Base-by-base conservation (phyloP, 2,797 vertebrate genomes). In the Diplodus sargus region DNA sequence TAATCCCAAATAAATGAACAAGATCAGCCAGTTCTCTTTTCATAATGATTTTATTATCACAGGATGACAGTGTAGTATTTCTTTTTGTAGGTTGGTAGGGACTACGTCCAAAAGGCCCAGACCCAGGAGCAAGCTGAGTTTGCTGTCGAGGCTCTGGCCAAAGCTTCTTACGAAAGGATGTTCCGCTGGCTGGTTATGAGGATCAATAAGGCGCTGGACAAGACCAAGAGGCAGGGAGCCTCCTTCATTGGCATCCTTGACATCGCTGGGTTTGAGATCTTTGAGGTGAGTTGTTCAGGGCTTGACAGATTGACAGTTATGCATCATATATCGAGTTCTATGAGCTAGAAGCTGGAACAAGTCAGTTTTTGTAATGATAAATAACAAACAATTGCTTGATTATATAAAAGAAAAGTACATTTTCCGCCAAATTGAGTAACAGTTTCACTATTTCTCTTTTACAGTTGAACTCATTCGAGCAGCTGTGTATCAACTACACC, bases 161-260 rank as follows among this genome's bases (percentile, higher is more conserved):
- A 99, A 92, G 98, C 98, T 56, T 99, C 97, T 6, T 99, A 99
- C 0, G 98, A 99, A 87, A 96, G 98, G 47, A 97, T 99, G 84
- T 99, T 99, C 91, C 98, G 98, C 87, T 99, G 98, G 98, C 95
- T 99, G n/a, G 98, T 99, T 28, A 93, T 98, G 92, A 97, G 98
- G 62, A 97, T 99, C 90, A 99, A 99, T 88, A 99, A 98, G 90
- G 98, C 98, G 3, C 89, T 99, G 92, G 98, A 99, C 86, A 97
- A 98, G 93, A 99, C 98, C 85, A 99, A 99, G 82, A 95, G 98
- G 6, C 98, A 99, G 89, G 98, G 98, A 72, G 98, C 98, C 0
- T 99, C 98, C 60, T 99, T 99, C 85, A 99, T 99, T 23, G 98
- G 98, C 0, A 99, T 99, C 93, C 94, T 99, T 81, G 98, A 99